Evolutionary conservation across 2,797 vertebrate species (phyloP).

Genomic region (Nothura maculosa): DNA sequence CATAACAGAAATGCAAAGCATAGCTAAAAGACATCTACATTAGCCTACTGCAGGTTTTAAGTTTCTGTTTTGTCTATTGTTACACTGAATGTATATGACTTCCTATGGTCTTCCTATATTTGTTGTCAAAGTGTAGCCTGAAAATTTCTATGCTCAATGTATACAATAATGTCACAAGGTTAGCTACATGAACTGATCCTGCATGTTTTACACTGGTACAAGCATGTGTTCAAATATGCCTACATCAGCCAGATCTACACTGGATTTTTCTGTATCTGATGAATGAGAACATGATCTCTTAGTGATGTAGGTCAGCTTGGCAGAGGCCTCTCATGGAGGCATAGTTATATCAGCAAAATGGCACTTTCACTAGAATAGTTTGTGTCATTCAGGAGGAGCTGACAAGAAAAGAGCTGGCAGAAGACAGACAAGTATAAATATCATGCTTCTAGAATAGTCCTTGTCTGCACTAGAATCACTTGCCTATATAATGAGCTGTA

Average conservation of each 20-base stretch:
- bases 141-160: background rate
- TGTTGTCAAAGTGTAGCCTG: background rate
- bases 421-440: background rate
- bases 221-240: background rate
- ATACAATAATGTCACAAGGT: background rate
- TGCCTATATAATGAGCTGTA: background rate
- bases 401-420: background rate
- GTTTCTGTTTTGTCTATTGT: background rate
- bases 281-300: background rate
- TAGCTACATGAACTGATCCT: background rate
- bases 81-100: background rate
- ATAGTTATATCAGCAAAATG: background rate
- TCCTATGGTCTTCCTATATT: background rate
- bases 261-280: background rate
- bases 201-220: background rate
- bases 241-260: background rate
- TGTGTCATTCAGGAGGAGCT: background rate
- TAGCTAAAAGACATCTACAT: background rate
- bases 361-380: background rate
- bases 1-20: background rate
- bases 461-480: background rate
- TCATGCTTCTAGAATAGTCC: background rate
- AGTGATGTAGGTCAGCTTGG: background rate
- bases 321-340: background rate
- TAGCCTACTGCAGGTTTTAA: background rate